These are phyloP conservation scores for Saturnia pavonia DNA, from an alignment of 2,888 invertebrate genomes.

Conservation along the genomic window DNA sequence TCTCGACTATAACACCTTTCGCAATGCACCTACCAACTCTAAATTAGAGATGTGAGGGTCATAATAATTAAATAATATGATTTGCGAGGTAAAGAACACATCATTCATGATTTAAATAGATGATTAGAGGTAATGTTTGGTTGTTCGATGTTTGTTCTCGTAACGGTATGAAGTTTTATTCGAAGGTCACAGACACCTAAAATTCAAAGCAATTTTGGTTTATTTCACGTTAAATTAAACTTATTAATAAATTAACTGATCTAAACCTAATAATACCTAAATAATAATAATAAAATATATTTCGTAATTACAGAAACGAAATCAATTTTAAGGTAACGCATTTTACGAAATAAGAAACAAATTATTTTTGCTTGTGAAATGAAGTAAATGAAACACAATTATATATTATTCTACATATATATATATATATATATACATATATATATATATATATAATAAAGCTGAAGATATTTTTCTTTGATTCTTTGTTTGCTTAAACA, in stretches of 20 bases:
- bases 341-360: neutral
- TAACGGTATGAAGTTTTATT: neutral
- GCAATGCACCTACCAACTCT: neutral
- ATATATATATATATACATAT: no score
- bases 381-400: neutral
- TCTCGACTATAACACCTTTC: slow-evolving; percentile 16
- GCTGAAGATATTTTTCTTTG: no score
- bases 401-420: no score
- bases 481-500: no score
- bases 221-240: neutral
- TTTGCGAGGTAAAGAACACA: slow-evolving; percentile 11
- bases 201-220: neutral
- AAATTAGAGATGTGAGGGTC: neutral
- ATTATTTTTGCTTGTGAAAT: neutral
- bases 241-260: neutral
- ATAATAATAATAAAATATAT: neutral
- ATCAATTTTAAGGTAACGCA: neutral
- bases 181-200: neutral
- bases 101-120: neutral
- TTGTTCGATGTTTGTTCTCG: neutral
- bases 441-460: no score
- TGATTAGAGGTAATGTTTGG: neutral
- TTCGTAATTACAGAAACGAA: neutral
- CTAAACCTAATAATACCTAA: neutral
- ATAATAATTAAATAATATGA: slow-evolving; percentile 11